Percentiles rank a stretch among this genome's conserved stretches.
These are phyloP conservation scores for Labroides dimidiatus DNA, from an alignment of 2,797 vertebrate species.

Conservation along the genomic window DNA sequence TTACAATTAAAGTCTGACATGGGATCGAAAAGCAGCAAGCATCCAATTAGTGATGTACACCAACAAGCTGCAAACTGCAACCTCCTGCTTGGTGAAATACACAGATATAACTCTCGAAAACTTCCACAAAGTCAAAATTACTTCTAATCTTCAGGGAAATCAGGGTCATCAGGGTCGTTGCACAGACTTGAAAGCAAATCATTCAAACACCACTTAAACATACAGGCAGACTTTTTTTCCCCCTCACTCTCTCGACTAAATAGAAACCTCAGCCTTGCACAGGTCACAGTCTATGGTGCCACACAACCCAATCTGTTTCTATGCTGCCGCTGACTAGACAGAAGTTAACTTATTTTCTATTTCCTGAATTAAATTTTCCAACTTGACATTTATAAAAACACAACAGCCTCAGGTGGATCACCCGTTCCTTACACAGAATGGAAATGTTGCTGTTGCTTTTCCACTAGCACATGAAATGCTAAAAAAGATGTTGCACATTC, in stretches of 20 bases:
- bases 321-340: conserved; percentile 21
- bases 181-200: neutral
- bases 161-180: neutral
- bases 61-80: conserved; percentile 14
- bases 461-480: conserved; percentile 20
- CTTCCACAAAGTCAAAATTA: neutral
- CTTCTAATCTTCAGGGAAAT: conserved; percentile 4
- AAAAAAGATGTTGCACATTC: conserved; percentile 25
- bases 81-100: conserved; percentile 2
- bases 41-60: conserved; percentile 17
- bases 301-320: neutral
- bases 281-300: neutral
- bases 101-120: conserved; percentile 6
- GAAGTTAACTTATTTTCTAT: conserved; percentile 30
- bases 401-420: conserved; percentile 17
- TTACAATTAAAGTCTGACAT: conserved; percentile 25
- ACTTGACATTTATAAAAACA: conserved; percentile 35
- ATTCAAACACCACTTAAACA: neutral
- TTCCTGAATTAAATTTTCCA: conserved; percentile 17
- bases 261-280: neutral
- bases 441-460: conserved; percentile 12
- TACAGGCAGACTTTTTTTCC: neutral
- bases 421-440: conserved; percentile 8
- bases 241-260: neutral
- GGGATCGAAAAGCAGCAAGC: conserved; percentile 29